Percentiles rank a stretch among this genome's conserved stretches.
Conservation (phyloP, 2,113 vertebrate genomes). For the Cephalopholis sonnerati region DNA sequence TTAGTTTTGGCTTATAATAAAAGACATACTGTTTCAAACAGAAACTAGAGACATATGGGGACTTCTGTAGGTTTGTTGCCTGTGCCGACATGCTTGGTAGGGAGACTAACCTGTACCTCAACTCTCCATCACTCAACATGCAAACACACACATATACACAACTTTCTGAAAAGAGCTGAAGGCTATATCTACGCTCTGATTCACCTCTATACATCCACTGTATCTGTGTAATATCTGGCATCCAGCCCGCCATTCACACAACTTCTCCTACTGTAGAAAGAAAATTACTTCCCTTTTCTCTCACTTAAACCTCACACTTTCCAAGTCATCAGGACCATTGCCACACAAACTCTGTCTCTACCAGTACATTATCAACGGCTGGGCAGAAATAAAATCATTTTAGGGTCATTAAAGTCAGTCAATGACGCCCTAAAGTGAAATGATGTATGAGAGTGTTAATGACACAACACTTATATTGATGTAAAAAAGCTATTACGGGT, state of each 20-base stretch:
- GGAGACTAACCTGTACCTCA: slow-evolving; percentile 20
- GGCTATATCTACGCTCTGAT: slow-evolving; percentile 36
- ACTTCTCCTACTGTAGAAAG: not conserved
- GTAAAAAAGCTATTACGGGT: not conserved
- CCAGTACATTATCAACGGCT: not conserved
- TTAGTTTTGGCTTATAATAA: not conserved
- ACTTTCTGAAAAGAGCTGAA: slow-evolving; percentile 38
- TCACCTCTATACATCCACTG: slow-evolving; percentile 22
- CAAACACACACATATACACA: slow-evolving; percentile 27
- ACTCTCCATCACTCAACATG: slow-evolving; percentile 49
- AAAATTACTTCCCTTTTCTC: not conserved
- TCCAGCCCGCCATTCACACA: slow-evolving; percentile 11
- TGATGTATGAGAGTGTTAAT: slow-evolving; percentile 16
- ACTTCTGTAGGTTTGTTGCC: slow-evolving; percentile 25
- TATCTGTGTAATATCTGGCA: slow-evolving; percentile 9
- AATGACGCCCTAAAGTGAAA: slow-evolving; percentile 19
- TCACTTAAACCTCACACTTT: slow-evolving; percentile 28
- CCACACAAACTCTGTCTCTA: not conserved
- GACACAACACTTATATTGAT: slow-evolving; percentile 9
- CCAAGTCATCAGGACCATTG: not conserved
- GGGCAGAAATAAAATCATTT: slow-evolving; percentile 4
- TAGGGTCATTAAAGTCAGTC: slow-evolving; percentile 18
- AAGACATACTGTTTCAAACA: not conserved
- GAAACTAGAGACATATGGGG: slow-evolving; percentile 19
- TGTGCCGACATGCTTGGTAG: slow-evolving; percentile 45